phyloP scores from a whole-genome alignment of 2,113 vertebrate genomes.

The Pygoscelis adeliae region DNA sequence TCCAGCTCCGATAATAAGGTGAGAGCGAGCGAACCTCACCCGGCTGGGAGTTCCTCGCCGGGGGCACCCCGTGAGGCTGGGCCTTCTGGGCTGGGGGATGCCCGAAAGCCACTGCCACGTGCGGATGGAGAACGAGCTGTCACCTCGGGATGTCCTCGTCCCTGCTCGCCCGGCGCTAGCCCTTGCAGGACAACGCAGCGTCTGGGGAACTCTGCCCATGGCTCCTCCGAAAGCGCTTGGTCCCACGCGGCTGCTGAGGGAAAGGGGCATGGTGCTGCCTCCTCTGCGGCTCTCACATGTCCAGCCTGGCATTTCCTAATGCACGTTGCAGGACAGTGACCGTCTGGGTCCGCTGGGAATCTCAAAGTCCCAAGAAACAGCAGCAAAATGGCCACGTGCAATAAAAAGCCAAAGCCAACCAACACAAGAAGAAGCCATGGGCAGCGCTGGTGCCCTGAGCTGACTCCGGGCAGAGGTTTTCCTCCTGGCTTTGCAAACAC shows the following conservation, averaged over 20 bases:
- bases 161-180: neutral
- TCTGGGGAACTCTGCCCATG: accelerated
- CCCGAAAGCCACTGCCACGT: accelerated
- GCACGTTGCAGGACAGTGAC: neutral
- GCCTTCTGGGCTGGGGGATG: neutral
- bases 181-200: neutral
- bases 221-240: neutral
- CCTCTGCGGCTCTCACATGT: neutral
- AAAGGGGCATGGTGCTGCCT: neutral
- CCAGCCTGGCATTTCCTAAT: neutral
- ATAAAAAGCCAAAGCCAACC: neutral
- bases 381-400: neutral
- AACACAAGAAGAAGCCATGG: neutral
- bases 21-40: neutral
- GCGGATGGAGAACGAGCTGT: neutral
- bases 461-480: neutral
- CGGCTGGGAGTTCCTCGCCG: accelerated
- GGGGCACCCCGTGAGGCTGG: accelerated
- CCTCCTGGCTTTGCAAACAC: neutral
- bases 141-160: neutral
- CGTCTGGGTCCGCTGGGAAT: accelerated
- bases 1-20: neutral
- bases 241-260: accelerated
- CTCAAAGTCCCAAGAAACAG: neutral
- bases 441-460: neutral